A percentile compares a stretch with the other conserved stretches of the same genome.
Conservation (phyloP, 2,797 vertebrate species). For the Valencia hispanica region DNA sequence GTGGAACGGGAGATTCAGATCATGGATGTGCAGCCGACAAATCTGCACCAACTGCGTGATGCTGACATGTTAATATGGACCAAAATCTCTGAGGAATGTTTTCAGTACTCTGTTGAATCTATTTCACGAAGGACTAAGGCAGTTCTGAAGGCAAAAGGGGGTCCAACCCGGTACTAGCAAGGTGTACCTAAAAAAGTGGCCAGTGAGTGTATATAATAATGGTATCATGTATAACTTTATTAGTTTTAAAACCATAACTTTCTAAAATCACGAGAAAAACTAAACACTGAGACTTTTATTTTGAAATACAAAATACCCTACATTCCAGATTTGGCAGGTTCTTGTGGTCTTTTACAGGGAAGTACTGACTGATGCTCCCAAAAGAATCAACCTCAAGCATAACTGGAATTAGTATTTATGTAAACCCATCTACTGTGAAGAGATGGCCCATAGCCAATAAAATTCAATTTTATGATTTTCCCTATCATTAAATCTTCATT, state of each 20-base stretch:
- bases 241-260: background rate
- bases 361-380: background rate
- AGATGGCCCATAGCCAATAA: constrained; percentile 2
- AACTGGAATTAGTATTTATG: background rate
- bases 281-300: background rate
- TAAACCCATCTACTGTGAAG: constrained; percentile 3
- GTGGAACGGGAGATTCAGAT: constrained; percentile 53
- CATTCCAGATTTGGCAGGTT: background rate
- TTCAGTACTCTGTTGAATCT: too few species aligned
- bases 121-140: too few species aligned
- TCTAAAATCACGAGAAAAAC: background rate
- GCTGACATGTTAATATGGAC: too few species aligned
- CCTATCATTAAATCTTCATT: constrained; percentile 11
- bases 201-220: too few species aligned
- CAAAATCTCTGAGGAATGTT: too few species aligned
- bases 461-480: background rate
- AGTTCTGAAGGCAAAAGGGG: too few species aligned
- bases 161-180: too few species aligned
- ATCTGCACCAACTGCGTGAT: constrained; percentile 55
- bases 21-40: constrained; percentile 61
- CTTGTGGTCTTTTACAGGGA: background rate
- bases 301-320: background rate
- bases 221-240: too few species aligned
- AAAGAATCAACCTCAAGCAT: constrained; percentile 2
- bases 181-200: too few species aligned